These are phyloP conservation scores for Protodeltote pygarga DNA, from an alignment of 2,888 invertebrate genomes.

Conservation along the genomic window DNA sequence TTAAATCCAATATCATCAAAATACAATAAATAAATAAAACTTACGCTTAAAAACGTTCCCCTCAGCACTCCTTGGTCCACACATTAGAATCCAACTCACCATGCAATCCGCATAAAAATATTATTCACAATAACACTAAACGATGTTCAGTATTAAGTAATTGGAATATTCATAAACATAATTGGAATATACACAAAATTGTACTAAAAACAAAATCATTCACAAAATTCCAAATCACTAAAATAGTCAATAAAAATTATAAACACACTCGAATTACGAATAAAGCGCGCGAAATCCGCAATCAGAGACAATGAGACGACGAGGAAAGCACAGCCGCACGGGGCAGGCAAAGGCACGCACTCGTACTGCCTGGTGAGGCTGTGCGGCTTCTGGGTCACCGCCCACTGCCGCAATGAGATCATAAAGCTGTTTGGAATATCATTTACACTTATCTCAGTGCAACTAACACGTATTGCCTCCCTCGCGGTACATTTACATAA, in stretches of 20 bases:
- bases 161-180: not conserved
- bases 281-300: conserved; percentile 42
- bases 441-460: conserved; percentile 73
- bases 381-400: conserved; percentile 74
- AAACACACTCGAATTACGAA: conserved; percentile 21
- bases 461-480: conserved; percentile 62
- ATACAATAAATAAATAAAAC: conserved; percentile 33
- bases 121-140: conserved; percentile 24
- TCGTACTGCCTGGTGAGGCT: conserved; percentile 66
- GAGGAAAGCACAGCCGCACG: conserved; percentile 41
- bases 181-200: not conserved
- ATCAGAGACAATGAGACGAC: conserved; percentile 52
- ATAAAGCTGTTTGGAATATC: conserved; percentile 74
- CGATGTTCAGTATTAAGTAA: conserved; percentile 8
- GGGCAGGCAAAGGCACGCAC: conserved; percentile 61
- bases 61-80: conserved; percentile 53
- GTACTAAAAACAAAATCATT: not conserved
- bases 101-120: conserved; percentile 23
- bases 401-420: conserved; percentile 81
- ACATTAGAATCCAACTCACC: conserved; percentile 56
- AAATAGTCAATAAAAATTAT: not conserved
- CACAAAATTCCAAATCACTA: not conserved
- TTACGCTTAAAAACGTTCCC: conserved; percentile 61
- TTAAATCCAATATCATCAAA: no score
- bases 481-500: conserved; percentile 49